A percentile compares a stretch with the other conserved stretches of the same genome.
Evolutionary conservation across 1,140 invertebrate species (phyloP).

Genomic region (Drosophila guanche): DNA sequence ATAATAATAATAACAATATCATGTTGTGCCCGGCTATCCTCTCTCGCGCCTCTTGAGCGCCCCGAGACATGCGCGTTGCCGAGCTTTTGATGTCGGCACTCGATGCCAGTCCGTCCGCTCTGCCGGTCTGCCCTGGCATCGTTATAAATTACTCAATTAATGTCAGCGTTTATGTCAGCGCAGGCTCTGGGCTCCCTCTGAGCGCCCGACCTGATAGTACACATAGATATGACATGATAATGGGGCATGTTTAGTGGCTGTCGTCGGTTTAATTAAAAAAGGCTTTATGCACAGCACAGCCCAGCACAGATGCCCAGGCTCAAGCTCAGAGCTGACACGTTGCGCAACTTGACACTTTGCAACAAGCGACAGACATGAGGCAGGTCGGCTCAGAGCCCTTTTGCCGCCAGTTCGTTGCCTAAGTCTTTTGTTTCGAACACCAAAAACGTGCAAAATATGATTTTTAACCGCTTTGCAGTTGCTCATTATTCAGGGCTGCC

Average conservation of each 20-base stretch:
- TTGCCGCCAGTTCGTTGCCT: constrained; percentile 74
- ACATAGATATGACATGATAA: constrained; percentile 81
- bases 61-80: constrained; percentile 68
- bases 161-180: constrained; percentile 82
- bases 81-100: constrained; percentile 71
- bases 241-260: constrained; percentile 79
- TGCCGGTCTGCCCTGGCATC: constrained; percentile 56
- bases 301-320: constrained; percentile 12
- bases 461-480: constrained; percentile 38
- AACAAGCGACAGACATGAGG: constrained; percentile 9
- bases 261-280: constrained; percentile 78
- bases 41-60: constrained; percentile 42
- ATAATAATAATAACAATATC: constrained; percentile 83
- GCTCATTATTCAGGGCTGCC: constrained; percentile 11
- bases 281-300: constrained; percentile 36
- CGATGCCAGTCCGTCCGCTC: constrained; percentile 36
- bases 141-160: constrained; percentile 83
- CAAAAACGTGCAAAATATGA: constrained; percentile 81
- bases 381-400: constrained; percentile 57
- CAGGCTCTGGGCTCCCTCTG: constrained; percentile 1
- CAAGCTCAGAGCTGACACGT: constrained; percentile 66
- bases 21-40: constrained; percentile 61
- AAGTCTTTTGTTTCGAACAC: constrained; percentile 79
- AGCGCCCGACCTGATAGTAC: constrained; percentile 50
- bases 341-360: constrained; percentile 82